Evolutionary conservation across 37 sponge, comb jelly and placozoan species (phyloP), one percentile per base, ranked within the genome.

Genomic region (Geodia barretti): DNA sequence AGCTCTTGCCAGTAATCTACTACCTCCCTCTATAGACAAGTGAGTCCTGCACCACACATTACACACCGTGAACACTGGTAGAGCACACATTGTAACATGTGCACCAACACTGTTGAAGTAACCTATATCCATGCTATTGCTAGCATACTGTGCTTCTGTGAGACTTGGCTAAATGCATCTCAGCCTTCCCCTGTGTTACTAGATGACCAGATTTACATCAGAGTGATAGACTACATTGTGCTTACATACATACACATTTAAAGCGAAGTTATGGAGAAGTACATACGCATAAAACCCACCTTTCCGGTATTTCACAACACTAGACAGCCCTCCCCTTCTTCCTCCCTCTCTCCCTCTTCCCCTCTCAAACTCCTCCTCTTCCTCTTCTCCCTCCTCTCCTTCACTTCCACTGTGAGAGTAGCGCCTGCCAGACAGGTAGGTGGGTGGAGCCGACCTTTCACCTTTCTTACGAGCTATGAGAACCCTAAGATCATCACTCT

Each of bases 261-360:
- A 4, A 77, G 4, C 21, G 23, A 37, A 4, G 19, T 23, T 19
- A 9, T 24, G 20, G 4, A 61, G 4, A 63, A 25, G 70, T 23
- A 33, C 33, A 25, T 47, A 70, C 17, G 2, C 26, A n/a, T 59
- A 65, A 30, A n/a, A 70, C 66, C 60, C 39, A 79, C 79, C 79
- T 74, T 58, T 87, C 76, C 5, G 74, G 68, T 0, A 87, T 20
- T 74, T 63, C 20, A 87, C 87, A 2, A 87, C 87, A 80, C 87
- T 87, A 0, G 87, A 41, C 41, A 87, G 29, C 28, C 37, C 33
- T 1, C 32, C 61, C n/a, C 39, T 42, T 25, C 60, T 31, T 72
- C 79, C 72, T 26, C 41, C 79, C 38, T 31, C 40, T 34, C 25
- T 37, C 33, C 3, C 4, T 8, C 76, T 8, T 58, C 32, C 32